A percentile compares a stretch with the other conserved stretches of the same genome.
Evolutionary conservation across 2,797 vertebrate genomes (phyloP).

Genomic region (Neostethus bicornis): DNA sequence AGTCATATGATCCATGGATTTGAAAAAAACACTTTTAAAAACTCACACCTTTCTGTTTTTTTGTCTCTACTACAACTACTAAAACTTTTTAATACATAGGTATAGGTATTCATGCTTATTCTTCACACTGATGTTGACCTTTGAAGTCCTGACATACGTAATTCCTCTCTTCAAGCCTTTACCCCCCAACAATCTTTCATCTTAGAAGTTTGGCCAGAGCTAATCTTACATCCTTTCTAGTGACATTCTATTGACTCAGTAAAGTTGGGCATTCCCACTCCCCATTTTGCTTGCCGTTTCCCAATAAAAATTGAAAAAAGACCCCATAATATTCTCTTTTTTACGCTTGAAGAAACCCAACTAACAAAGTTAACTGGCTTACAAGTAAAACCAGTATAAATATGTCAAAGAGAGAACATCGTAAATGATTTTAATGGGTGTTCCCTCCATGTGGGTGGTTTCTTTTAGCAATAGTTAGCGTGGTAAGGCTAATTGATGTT

Average conservation of each 20-base stretch:
- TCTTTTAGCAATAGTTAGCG: slow-evolving; percentile 64
- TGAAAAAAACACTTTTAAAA: slow-evolving; percentile 46
- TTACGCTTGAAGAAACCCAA: slow-evolving; percentile 39
- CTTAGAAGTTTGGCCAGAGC: slow-evolving; percentile 26
- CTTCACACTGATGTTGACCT: slow-evolving; percentile 6
- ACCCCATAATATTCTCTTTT: slow-evolving; percentile 26
- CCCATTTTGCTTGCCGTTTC: slow-evolving; percentile 46
- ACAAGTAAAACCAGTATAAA: slow-evolving; percentile 43
- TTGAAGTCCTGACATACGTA: slow-evolving; percentile 13
- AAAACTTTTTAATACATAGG: not conserved
- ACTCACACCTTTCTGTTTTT: not conserved
- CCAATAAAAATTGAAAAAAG: slow-evolving; percentile 50
- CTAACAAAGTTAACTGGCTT: slow-evolving; percentile 22
- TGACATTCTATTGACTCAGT: slow-evolving; percentile 55
- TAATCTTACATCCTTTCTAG: slow-evolving; percentile 48
- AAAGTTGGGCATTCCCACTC: slow-evolving; percentile 50
- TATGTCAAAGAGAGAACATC: slow-evolving; percentile 28
- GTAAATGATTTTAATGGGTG: slow-evolving; percentile 45
- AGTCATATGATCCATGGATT: slow-evolving; percentile 66
- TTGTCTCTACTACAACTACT: not conserved
- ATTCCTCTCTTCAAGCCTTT: slow-evolving; percentile 2
- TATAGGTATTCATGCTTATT: not conserved
- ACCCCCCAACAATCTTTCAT: slow-evolving; percentile 25
- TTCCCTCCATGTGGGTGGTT: slow-evolving; percentile 58
- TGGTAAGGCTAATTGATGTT: slow-evolving; percentile 71